phyloP scores from a whole-genome alignment of 2,113 vertebrate genomes.

The Probosciger aterrimus region DNA sequence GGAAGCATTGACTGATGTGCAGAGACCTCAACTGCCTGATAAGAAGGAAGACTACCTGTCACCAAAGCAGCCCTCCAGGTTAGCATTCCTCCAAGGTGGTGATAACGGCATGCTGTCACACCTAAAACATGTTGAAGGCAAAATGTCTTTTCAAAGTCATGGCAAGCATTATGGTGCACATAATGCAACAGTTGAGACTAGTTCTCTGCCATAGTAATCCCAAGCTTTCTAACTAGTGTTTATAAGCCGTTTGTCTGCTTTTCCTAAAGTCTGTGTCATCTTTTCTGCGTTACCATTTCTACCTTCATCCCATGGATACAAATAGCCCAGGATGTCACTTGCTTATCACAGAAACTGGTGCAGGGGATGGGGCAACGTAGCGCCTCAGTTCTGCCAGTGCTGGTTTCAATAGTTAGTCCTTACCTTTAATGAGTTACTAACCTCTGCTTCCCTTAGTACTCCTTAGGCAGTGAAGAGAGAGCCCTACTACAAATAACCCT shows the following conservation, averaged over 20 bases:
- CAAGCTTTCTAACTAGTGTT: not conserved
- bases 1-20: too few species aligned
- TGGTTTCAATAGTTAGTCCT: not conserved
- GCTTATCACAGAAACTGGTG: not conserved
- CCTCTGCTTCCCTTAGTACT: not conserved
- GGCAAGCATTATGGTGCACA: accelerated
- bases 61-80: not conserved
- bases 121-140: too few species aligned
- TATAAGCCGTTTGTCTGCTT: too few species aligned
- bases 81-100: too few species aligned
- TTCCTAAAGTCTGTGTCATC: not conserved
- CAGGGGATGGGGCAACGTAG: accelerated
- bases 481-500: not conserved
- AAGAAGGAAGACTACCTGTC: not conserved
- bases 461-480: not conserved
- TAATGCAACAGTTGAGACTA: too few species aligned
- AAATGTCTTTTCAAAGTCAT: too few species aligned
- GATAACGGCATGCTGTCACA: accelerated
- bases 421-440: not conserved
- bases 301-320: accelerated
- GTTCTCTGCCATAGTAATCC: not conserved
- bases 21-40: accelerated
- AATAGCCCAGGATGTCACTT: too few species aligned
- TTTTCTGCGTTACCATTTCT: not conserved
- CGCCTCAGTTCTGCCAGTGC: accelerated